Conservation (phyloP, 2,797 vertebrate genomes). For the Rhynchonycteris naso region DNA sequence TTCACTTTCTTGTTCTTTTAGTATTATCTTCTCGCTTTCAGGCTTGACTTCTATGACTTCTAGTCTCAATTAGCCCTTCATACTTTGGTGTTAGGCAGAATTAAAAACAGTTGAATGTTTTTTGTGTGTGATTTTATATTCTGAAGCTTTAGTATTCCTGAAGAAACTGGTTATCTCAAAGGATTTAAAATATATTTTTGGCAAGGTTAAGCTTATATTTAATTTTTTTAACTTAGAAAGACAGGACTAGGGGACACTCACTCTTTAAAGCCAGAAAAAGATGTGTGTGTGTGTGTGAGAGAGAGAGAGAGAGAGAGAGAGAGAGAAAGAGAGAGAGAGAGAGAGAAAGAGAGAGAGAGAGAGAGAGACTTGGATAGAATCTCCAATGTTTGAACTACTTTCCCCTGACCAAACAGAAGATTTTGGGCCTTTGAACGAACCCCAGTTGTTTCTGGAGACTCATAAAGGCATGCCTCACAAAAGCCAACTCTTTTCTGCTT, state of each 20-base stretch:
- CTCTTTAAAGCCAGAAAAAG: not conserved
- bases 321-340: too few relatives aligned
- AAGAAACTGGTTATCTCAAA: not conserved
- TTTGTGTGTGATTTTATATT: slow-evolving; percentile 7
- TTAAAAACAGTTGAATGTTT: not conserved
- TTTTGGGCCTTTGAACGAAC: not conserved
- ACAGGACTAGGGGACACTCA: not conserved
- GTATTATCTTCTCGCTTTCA: slow-evolving; percentile 46
- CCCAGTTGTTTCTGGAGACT: not conserved
- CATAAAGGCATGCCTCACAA: not conserved
- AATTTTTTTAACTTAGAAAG: slow-evolving; percentile 13
- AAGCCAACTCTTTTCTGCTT: not conserved
- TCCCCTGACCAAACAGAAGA: not conserved
- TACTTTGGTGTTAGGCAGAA: slow-evolving; percentile 19
- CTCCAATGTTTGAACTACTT: not conserved
- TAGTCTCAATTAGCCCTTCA: not conserved
- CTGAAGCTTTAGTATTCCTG: not conserved
- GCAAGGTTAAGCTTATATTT: not conserved
- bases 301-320: not conserved
- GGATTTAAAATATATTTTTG: slow-evolving; percentile 24
- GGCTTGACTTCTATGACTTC: slow-evolving; percentile 27
- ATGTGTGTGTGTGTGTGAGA: not conserved
- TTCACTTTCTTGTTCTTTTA: slow-evolving; percentile 28
- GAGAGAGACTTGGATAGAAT: too few relatives aligned
- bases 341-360: not conserved